Base-by-base conservation (phyloP, 2,888 invertebrate genomes). In the Schizotus pectinicornis region DNA sequence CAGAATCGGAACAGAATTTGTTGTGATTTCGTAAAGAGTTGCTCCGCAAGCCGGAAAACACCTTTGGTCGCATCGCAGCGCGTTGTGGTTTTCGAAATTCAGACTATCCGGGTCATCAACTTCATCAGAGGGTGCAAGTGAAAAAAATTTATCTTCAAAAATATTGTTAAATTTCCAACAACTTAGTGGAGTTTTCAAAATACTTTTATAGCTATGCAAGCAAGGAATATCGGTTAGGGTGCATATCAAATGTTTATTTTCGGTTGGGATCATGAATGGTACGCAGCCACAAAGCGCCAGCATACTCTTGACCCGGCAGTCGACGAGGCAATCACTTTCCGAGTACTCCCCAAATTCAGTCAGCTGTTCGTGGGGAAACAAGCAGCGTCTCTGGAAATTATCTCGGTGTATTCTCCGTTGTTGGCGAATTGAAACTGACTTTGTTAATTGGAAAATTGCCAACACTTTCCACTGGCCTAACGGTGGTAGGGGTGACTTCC, bases 371-470 rank as follows among this genome's bases (percentile, higher is more conserved):
- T 33, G 32, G 6, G 41, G 41, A 35, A 50, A 50, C 34, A 39
- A 41, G 14, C 50, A 50, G 34, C 42, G 32, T n/a, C 50, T 50
- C 50, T 50, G 13, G n/a, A 50, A 33, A 22, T 22, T n/a, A 22
- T 22, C 5, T 22, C 5, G 22, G 22, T 22, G 2, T 3, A 22
- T 22, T 22, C 5, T 22, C 22, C n/a, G 5, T 5, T 22, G 22
- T 22, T 5, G 5, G 5, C 5, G 22, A 22, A 3, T 22, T 22
- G 2, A 31, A n/a, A 32, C 11, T n/a, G 5, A 52, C 53, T 74
- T 70, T 1, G 72, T 69, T 50, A 77, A 79, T 1, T 71, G 64
- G 34, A 46, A 22, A 43, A 7, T 35, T 32, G 13, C 63, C 51
- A n/a, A 65, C 59, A 31, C 55, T 54, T 5, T 56, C 56, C 6